Percentiles rank a stretch among this genome's conserved stretches.
Evolutionary conservation across 2,797 vertebrate genomes (phyloP).

Genomic region (Gymnodraco acuticeps): DNA sequence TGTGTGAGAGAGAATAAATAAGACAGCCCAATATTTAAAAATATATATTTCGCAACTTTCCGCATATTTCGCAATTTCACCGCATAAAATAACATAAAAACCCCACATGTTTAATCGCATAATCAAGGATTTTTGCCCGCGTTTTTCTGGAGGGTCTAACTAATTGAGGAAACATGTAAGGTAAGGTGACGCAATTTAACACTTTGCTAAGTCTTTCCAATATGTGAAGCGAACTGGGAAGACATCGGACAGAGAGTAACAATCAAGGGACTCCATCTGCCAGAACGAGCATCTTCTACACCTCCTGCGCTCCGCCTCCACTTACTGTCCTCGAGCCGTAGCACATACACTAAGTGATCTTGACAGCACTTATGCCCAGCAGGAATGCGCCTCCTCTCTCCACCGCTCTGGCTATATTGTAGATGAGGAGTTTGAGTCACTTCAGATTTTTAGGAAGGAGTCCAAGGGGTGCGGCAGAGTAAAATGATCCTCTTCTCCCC

Average conservation of each 20-base stretch:
- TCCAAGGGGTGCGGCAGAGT: slow-evolving; percentile 42
- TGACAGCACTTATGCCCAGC: slow-evolving; percentile 58
- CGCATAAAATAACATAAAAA: too few relatives aligned
- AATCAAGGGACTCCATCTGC: slow-evolving; percentile 54
- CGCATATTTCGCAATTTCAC: too few relatives aligned
- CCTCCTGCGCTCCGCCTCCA: slow-evolving; percentile 35
- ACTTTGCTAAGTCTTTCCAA: slow-evolving; percentile 11
- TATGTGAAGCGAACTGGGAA: slow-evolving; percentile 20
- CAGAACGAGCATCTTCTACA: slow-evolving; percentile 30
- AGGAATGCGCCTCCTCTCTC: slow-evolving; percentile 50
- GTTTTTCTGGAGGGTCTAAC: too few relatives aligned
- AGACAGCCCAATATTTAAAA: too few relatives aligned
- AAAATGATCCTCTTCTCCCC: slow-evolving; percentile 58
- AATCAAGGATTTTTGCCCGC: too few relatives aligned
- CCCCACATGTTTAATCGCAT: too few relatives aligned
- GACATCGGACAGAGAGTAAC: slow-evolving; percentile 28
- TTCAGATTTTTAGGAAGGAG: slow-evolving; percentile 55
- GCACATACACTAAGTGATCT: slow-evolving; percentile 54
- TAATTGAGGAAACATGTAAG: too few relatives aligned
- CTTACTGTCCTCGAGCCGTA: slow-evolving; percentile 51
- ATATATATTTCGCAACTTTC: too few relatives aligned
- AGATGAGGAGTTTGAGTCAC: slow-evolving; percentile 53
- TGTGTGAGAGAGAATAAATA: too few relatives aligned
- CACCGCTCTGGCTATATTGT: slow-evolving; percentile 53
- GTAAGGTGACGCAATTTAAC: neutral